These are phyloP conservation scores for Drosophila triauraria DNA, from an alignment of 1,140 invertebrate species.

Conservation along the genomic window DNA sequence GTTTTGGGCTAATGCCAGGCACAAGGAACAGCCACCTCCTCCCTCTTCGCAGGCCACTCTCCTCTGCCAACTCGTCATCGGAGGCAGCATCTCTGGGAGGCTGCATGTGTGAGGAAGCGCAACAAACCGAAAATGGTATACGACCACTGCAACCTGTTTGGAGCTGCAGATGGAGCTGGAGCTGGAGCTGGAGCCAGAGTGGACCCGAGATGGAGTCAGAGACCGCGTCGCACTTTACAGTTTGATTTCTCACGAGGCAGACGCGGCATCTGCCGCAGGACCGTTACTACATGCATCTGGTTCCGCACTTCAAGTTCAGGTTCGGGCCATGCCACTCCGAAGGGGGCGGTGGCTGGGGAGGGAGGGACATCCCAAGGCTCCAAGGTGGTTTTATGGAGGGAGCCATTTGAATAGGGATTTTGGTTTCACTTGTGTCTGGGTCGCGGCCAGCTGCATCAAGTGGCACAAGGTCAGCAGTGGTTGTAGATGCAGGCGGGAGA, in stretches of 20 bases:
- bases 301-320: conserved; percentile 81
- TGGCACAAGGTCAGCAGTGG: conserved; percentile 74
- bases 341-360: conserved; percentile 2
- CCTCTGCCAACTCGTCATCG: conserved; percentile 16
- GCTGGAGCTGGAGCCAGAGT: conserved; percentile 17
- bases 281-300: conserved; percentile 81
- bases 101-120: conserved; percentile 51
- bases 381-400: conserved; percentile 25
- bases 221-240: conserved; percentile 77
- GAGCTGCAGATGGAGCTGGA: conserved; percentile 35
- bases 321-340: conserved; percentile 52
- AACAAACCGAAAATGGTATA: conserved; percentile 80
- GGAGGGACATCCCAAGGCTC: background rate
- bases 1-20: conserved; percentile 75
- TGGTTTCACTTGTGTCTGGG: conserved; percentile 82
- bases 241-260: conserved; percentile 82
- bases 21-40: conserved; percentile 13
- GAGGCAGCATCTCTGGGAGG: conserved; percentile 19
- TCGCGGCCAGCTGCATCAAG: conserved; percentile 58
- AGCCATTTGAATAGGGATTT: conserved; percentile 81
- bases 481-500: conserved; percentile 41
- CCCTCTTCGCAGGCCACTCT: background rate
- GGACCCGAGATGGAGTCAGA: conserved; percentile 36
- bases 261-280: conserved; percentile 68
- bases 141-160: conserved; percentile 80